Evolutionary conservation across 2,888 invertebrate species (phyloP), one percentile per base, ranked within the genome.

Genomic region (Pseudolycoriella hygida): DNA sequence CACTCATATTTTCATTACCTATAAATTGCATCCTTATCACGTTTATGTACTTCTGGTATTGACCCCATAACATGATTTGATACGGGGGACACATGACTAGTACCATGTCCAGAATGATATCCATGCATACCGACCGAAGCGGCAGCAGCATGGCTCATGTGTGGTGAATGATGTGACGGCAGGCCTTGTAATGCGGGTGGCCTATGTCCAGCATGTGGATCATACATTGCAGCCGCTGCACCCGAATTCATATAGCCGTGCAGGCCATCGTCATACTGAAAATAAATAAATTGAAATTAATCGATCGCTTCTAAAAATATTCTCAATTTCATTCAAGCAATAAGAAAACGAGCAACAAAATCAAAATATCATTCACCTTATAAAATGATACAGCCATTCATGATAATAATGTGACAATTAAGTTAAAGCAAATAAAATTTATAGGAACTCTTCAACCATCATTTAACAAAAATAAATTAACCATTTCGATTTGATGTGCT

Each of bases 11-110:
- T n/a, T n/a, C n/a, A n/a, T n/a, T 77, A 94, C 94, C 93, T 92
- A 72, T 94, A 94, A 67, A 94, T 93, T 64, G 93, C 90, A 75
- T 94, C 93, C 75, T 93, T 94, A 75, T 94, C 94, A 66, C 94
- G 75, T 74, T 94, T 94, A 71, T 89, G 89, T 59, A 89, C 89
- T 69, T 90, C 88, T 59, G 89, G 88, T 59, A 70, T 78, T 60
- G 78, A 77, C 58, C 83, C 81, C 73, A 86, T 77, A 65, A 87
- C 86, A 70, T 87, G 88, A 73, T 87, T 81, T 57, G 86, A 74
- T 66, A 76, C 71, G 64, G 84, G 83, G 68, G 87, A 77, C 67
- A 82, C 75, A 73, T 87, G 75, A 80, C 85, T 80, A 64, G 75
- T 73, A 58, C 66, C 66, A 56, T 65, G 65, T 51, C 64, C 64